Percentiles rank a stretch among this genome's conserved stretches.
These are phyloP conservation scores for Neoniphon sammara DNA, from an alignment of 2,797 vertebrate genomes.

Conservation along the genomic window DNA sequence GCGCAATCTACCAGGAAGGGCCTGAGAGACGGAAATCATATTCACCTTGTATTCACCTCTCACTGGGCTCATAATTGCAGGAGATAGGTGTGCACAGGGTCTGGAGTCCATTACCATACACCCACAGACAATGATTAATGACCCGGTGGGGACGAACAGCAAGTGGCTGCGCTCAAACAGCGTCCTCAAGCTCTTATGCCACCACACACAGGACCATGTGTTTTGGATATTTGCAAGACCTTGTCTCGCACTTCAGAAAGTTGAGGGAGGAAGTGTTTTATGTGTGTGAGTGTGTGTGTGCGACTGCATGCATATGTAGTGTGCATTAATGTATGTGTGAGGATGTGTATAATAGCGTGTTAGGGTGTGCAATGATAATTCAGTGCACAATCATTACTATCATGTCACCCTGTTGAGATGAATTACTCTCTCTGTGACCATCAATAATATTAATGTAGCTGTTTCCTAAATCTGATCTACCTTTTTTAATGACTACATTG, in stretches of 20 bases:
- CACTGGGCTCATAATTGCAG: constrained; percentile 81
- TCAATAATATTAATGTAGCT: constrained; percentile 64
- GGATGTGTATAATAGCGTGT: constrained; percentile 1
- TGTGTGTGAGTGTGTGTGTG: neutral
- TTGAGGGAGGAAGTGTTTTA: constrained; percentile 11
- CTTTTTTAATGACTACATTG: constrained; percentile 50
- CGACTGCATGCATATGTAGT: neutral
- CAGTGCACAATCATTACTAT: constrained; percentile 25
- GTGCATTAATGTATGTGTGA: constrained; percentile 5
- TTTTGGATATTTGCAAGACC: constrained; percentile 42
- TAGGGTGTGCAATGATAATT: constrained; percentile 9
- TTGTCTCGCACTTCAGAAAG: constrained; percentile 50
- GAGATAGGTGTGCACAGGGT: constrained; percentile 72
- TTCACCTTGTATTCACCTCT: constrained; percentile 82
- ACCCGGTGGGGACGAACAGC: constrained; percentile 71
- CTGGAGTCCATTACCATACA: constrained; percentile 78
- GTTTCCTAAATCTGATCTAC: constrained; percentile 58
- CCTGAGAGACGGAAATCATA: constrained; percentile 78
- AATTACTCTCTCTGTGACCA: constrained; percentile 40
- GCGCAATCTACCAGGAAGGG: constrained; percentile 64
- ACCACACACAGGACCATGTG: constrained; percentile 46
- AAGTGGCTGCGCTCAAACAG: constrained; percentile 62
- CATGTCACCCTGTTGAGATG: constrained; percentile 44
- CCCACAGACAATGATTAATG: constrained; percentile 83
- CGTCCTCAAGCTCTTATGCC: constrained; percentile 51